A percentile compares a stretch with the other conserved stretches of the same genome.
Conservation (phyloP, 2,888 invertebrate genomes). For the Malthinus seriepunctatus region DNA sequence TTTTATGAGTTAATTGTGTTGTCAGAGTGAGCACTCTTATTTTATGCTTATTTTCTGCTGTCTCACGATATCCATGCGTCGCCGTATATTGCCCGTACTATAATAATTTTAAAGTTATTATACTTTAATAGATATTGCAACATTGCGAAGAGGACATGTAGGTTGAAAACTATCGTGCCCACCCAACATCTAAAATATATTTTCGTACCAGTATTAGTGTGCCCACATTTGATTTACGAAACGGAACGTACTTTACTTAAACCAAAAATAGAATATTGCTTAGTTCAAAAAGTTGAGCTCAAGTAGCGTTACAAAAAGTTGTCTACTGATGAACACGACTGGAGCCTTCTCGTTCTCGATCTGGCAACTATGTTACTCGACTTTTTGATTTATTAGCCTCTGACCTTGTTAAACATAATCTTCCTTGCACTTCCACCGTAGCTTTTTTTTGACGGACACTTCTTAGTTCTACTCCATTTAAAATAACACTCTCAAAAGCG, state of each 20-base stretch:
- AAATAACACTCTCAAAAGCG: slow-evolving; percentile 16
- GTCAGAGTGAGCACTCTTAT: slow-evolving; percentile 43
- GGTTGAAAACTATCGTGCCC: slow-evolving; percentile 14
- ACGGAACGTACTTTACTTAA: slow-evolving; percentile 20
- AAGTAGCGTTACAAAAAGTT: slow-evolving; percentile 19
- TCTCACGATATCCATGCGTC: slow-evolving; percentile 25
- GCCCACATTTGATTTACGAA: slow-evolving; percentile 23
- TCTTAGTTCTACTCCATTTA: slow-evolving; percentile 21
- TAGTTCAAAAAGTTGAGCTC: slow-evolving; percentile 15
- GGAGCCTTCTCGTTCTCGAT: slow-evolving; percentile 7
- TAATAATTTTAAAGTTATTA: slow-evolving; percentile 28
- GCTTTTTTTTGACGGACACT: slow-evolving; percentile 23
- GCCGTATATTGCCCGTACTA: slow-evolving; percentile 21
- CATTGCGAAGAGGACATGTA: slow-evolving; percentile 15
- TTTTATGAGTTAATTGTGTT: slow-evolving; percentile 54
- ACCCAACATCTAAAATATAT: slow-evolving; percentile 11
- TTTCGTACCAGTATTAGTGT: slow-evolving; percentile 3
- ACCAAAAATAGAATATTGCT: slow-evolving; percentile 22
- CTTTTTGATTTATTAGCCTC: slow-evolving; percentile 34
- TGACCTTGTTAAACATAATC: slow-evolving; percentile 31
- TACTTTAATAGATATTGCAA: slow-evolving; percentile 19
- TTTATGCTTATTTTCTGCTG: slow-evolving; percentile 34
- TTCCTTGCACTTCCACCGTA: slow-evolving; percentile 21
- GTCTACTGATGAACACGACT: slow-evolving; percentile 16
- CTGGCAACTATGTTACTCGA: slow-evolving; percentile 22